Conservation (phyloP, 1,140 invertebrate genomes). For the Paraescarpia echinospica region DNA sequence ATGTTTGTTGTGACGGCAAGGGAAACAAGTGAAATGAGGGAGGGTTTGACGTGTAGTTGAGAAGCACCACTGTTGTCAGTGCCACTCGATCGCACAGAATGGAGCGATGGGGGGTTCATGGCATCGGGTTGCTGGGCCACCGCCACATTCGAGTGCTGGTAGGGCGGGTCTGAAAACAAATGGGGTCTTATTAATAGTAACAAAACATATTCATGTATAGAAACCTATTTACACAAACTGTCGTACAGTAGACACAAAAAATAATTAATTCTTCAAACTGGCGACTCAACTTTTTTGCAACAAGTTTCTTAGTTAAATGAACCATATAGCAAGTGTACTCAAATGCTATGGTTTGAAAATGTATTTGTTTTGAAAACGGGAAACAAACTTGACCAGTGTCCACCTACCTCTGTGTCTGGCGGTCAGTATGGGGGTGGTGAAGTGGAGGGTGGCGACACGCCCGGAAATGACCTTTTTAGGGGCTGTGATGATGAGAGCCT, state of each 20-base stretch:
- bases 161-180: background rate
- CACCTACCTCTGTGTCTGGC: conserved; percentile 10
- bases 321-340: too few species aligned
- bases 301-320: too few species aligned
- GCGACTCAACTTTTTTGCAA: too few species aligned
- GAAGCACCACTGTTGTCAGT: background rate
- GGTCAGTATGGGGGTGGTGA: conserved; percentile 29
- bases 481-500: conserved; percentile 26
- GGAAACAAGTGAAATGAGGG: background rate
- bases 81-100: background rate
- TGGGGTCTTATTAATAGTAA: background rate
- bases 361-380: too few species aligned
- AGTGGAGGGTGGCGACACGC: conserved; percentile 21
- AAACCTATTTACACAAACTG: background rate
- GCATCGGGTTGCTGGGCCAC: background rate
- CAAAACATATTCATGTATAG: background rate
- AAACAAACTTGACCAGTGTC: background rate
- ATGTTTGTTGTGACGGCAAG: background rate
- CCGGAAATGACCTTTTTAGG: conserved; percentile 14
- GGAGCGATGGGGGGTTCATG: background rate
- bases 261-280: too few species aligned
- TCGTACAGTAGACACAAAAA: too few species aligned
- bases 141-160: background rate
- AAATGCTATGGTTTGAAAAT: too few species aligned
- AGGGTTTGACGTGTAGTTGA: background rate